phyloP scores from a whole-genome alignment of 2,113 vertebrate genomes.

The Tonatia bakeri region DNA sequence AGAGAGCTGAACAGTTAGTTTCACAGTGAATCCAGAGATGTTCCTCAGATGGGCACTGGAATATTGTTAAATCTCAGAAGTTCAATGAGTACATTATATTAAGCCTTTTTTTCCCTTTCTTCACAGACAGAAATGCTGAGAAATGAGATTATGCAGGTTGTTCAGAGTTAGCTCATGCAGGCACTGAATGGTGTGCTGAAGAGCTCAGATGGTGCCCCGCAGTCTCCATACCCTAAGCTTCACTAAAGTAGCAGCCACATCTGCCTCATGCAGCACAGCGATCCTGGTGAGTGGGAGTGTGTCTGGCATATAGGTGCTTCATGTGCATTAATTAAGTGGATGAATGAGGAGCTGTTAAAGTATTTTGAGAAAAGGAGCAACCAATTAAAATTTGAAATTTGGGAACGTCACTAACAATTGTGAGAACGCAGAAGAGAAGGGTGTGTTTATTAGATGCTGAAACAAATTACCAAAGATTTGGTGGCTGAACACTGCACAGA shows the following conservation, averaged over 20 bases:
- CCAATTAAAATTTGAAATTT: neutral
- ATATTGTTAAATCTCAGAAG: neutral
- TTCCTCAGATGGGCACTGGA: neutral
- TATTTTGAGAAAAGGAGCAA: neutral
- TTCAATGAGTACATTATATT: neutral
- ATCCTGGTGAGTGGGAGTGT: neutral
- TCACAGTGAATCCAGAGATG: neutral
- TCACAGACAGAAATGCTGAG: neutral
- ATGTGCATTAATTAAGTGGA: neutral
- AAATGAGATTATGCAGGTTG: neutral
- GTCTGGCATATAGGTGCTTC: neutral
- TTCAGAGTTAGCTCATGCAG: neutral
- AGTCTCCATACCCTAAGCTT: neutral
- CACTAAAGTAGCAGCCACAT: rapidly evolving
- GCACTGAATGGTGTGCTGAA: neutral
- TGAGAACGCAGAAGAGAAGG: neutral
- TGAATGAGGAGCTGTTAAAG: neutral
- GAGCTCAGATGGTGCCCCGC: neutral
- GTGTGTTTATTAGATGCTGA: neutral
- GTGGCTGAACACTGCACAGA: neutral
- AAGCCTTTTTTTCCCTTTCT: neutral
- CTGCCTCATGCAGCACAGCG: neutral
- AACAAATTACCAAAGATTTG: neutral
- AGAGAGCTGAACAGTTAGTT: neutral
- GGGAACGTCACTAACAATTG: neutral